Base-by-base conservation (phyloP, 2,888 invertebrate genomes). In the Gisinianus flammeolus region DNA sequence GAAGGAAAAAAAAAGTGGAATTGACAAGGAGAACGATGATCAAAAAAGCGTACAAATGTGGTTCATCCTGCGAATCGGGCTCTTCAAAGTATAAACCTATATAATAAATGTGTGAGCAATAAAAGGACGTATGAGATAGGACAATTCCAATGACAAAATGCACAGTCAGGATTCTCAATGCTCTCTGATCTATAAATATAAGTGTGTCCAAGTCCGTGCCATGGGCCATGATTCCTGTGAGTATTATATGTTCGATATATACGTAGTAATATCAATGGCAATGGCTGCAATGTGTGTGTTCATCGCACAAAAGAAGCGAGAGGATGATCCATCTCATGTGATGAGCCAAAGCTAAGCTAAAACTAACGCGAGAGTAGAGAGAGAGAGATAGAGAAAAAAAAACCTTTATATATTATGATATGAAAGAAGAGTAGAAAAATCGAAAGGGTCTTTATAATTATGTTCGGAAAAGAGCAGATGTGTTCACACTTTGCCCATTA, bases 401-500 rank as follows among this genome's bases (percentile, higher is more conserved):
- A 22, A 66, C 19, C 19, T 58, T 5, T 58, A 6, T 58, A n/a
- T 58, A n/a, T 58, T 22, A 10, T 5, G 19, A n/a, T 5, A n/a
- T 10, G 19, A 58, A 19, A 58, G n/a, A 64, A 44, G 69, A 52
- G 66, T 62, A 58, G 73, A 77, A 79, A 78, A 75, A 78, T 78
- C 76, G 79, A 78, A 79, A 80, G 77, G 79, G 44, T 44, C 44
- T 44, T 44, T 44, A 19, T 74, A 75, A 77, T 79, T 79, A 77
- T 74, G 75, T 73, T 76, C 62, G 68, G 72, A 54, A 82, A 78
- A 80, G 82, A 82, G 81, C 81, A 82, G 82, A 82, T 82, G 82
- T 81, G 81, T 82, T 82, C 82, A 82, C 82, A 82, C 82, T 82
- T 80, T 54, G 24, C 33, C 44, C 22, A 76, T 66, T 66, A 64